phyloP scores from a whole-genome alignment of 2,888 invertebrate genomes.

The Eugnorisma glareosa region DNA sequence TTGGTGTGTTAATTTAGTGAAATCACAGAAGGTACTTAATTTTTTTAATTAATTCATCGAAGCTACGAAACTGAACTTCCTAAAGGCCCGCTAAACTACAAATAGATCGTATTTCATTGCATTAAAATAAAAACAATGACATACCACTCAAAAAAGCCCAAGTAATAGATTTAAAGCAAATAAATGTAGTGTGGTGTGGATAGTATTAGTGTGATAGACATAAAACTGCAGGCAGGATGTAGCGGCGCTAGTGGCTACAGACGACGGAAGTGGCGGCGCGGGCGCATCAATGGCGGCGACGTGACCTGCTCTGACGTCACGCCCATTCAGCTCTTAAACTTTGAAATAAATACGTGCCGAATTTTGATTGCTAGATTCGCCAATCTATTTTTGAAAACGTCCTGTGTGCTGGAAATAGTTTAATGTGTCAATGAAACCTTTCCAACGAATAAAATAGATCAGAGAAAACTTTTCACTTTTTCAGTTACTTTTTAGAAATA shows the following conservation, averaged over 20 bases:
- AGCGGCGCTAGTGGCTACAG: constrained; percentile 82
- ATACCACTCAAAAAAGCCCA: background rate
- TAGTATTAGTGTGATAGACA: constrained; percentile 66
- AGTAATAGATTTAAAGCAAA: constrained; percentile 51
- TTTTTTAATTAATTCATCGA: background rate
- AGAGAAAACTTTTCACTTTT: background rate
- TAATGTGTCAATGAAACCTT: constrained; percentile 18
- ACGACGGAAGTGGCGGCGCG: constrained; percentile 84
- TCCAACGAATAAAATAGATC: constrained; percentile 14
- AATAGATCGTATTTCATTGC: constrained; percentile 6
- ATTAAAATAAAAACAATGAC: background rate
- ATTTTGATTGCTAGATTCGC: constrained; percentile 53
- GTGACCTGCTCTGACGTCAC: constrained; percentile 81
- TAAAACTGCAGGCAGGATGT: constrained; percentile 84
- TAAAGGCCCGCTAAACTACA: background rate
- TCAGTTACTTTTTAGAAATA: background rate
- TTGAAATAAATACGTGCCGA: constrained; percentile 49
- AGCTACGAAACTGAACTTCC: background rate
- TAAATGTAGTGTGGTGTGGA: constrained; percentile 52
- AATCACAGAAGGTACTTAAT: background rate
- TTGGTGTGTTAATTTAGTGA: background rate
- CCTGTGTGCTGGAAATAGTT: constrained; percentile 43
- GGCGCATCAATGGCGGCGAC: constrained; percentile 83
- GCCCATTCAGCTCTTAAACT: constrained; percentile 69
- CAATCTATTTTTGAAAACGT: constrained; percentile 45